Conservation (phyloP, 2,888 invertebrate species). For the Nemoura dubitans region DNA sequence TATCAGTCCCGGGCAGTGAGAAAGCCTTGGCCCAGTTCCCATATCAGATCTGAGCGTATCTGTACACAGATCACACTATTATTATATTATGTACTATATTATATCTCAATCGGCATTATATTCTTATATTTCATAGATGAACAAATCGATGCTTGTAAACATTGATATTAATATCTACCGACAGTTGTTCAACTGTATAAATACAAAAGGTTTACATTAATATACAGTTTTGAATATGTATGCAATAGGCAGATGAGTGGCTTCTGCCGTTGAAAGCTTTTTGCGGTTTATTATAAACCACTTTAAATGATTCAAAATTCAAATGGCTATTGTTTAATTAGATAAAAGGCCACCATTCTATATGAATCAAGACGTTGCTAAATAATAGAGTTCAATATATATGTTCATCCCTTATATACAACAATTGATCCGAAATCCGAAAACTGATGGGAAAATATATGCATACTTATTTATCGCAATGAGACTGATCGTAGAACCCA, state of each 20-base stretch:
- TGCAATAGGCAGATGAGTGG: background rate
- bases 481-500: too few species aligned
- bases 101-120: background rate
- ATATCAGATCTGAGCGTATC: background rate
- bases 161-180: constrained; percentile 19
- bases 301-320: background rate
- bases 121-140: background rate
- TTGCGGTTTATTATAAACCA: background rate
- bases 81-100: background rate
- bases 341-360: background rate
- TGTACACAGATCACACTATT: background rate
- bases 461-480: too few species aligned
- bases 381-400: background rate
- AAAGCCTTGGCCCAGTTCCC: constrained; percentile 32
- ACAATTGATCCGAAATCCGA: background rate
- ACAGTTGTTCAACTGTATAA: background rate
- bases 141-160: background rate
- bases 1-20: background rate
- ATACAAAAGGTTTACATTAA: background rate
- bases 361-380: background rate
- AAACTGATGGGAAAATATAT: too few species aligned
- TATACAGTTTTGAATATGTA: background rate
- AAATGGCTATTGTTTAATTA: background rate
- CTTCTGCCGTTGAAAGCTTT: background rate
- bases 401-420: background rate